A percentile compares a stretch with the other conserved stretches of the same genome.
Evolutionary conservation across 2,113 vertebrate genomes (phyloP).

Genomic region (Cinclus mexicanus): DNA sequence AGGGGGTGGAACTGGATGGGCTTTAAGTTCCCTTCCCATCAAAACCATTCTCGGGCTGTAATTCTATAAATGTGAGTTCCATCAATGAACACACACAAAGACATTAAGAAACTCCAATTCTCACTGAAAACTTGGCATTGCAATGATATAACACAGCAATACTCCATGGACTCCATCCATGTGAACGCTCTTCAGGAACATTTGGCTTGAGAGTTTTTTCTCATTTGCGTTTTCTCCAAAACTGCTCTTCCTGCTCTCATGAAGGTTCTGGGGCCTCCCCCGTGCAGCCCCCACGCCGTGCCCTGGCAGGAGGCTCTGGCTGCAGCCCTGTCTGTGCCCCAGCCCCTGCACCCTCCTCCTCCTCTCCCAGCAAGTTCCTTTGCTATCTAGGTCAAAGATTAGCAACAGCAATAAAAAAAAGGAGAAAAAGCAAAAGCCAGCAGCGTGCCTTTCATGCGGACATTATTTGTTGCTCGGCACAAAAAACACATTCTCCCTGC

Average conservation of each 20-base stretch:
- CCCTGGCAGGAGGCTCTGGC: neutral
- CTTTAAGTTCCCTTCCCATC: neutral
- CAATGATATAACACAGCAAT: neutral
- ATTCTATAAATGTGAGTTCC: neutral
- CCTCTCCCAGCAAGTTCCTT: neutral
- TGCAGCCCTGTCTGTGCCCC: neutral
- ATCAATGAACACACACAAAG: neutral
- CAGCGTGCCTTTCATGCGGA: slow-evolving; percentile 2
- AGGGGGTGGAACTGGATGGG: neutral
- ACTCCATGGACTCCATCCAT: neutral
- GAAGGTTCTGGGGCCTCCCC: neutral
- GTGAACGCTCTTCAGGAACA: neutral
- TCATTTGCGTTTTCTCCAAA: neutral
- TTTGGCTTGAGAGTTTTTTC: neutral
- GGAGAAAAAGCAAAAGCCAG: slow-evolving; percentile 24
- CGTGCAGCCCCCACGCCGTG: accelerated
- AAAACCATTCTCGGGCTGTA: neutral
- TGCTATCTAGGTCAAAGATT: slow-evolving; percentile 61
- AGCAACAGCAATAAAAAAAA: neutral
- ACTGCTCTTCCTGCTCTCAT: neutral
- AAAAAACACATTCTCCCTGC: neutral
- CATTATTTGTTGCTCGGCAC: neutral
- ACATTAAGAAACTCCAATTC: neutral
- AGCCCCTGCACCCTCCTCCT: neutral
- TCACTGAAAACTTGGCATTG: slow-evolving; percentile 6